phyloP scores from a whole-genome alignment of 2,113 vertebrate species.

The Passerina amoena region DNA sequence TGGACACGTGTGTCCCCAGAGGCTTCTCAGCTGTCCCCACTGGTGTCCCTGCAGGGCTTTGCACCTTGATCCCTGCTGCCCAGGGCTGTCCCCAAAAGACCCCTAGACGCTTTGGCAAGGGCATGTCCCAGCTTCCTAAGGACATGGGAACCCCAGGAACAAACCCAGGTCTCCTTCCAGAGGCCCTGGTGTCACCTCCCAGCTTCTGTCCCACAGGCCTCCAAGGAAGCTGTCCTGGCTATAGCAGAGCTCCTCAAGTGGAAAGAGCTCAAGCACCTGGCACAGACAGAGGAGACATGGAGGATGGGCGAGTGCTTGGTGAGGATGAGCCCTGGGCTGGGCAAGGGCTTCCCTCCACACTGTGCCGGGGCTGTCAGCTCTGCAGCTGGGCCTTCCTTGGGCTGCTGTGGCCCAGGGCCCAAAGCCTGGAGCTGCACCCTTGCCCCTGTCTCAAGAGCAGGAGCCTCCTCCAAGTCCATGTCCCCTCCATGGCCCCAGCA shows the following conservation, averaged over 20 bases:
- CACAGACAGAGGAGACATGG: not conserved
- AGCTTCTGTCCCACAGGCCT: not conserved
- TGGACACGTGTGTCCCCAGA: not conserved
- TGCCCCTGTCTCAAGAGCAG: not conserved
- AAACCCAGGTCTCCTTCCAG: too few species aligned
- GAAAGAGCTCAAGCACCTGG: not conserved
- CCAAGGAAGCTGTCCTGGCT: not conserved
- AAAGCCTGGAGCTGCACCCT: not conserved
- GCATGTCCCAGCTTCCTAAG: not conserved
- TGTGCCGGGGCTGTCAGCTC: not conserved
- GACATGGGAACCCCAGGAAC: not conserved
- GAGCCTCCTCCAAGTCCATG: not conserved
- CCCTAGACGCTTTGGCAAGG: accelerated
- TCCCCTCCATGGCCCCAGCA: not conserved
- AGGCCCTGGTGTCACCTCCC: not conserved
- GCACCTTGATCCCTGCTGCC: too few species aligned
- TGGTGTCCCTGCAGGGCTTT: not conserved
- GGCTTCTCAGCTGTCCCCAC: not conserved
- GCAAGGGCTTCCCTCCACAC: not conserved
- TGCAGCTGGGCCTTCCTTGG: not conserved
- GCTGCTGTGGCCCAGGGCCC: not conserved
- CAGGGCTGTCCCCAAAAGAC: not conserved
- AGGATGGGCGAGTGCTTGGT: not conserved
- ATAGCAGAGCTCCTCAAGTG: not conserved
- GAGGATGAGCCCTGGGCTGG: not conserved